Base-by-base conservation (phyloP, 1,140 invertebrate genomes). In the Wiebesia pumilae region DNA sequence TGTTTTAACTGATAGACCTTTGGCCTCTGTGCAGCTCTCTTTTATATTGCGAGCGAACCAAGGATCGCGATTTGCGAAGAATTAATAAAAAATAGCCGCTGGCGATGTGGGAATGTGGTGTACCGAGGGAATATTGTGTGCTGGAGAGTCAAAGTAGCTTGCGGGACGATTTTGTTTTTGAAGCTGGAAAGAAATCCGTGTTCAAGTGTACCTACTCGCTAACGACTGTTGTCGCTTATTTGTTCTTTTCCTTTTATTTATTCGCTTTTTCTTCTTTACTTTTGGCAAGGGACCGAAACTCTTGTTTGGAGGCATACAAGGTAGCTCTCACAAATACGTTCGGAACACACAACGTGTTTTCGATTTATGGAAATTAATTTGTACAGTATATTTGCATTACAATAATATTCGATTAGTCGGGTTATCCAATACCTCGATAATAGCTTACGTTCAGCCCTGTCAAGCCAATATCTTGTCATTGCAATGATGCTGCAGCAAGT, bases 1-100 rank as follows among this genome's bases (percentile, higher is more conserved):
- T 85, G 78, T 85, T 85, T 85, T 81, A 85, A 85, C 65, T 85
- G 84, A 85, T 85, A 85, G 84, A 85, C 30, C 73, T 78, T 77
- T 69, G 51, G n/a, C 14, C 33, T 77, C n/a, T 30, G 54, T 21
- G 35, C 2, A 3, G 10, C 38, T 33, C 65, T 82, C 43, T 69
- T 82, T 51, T 81, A 40, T 65, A 62, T 40, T 65, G 4, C 12
- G 19, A 67, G 51, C 3, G 1, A 9, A 27, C 33, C 73, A 27
- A 47, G 40, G 54, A 21, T 43, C 67, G 33, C 77, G 83, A 84
- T 84, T 84, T 69, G 78, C 47, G 43, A 81, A 33, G 84, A 85
- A 85, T 85, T 80, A 85, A 85, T 80, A 73, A 85, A 85, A 85
- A 85, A 85, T 30, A 85, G 78, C 78, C 78, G 0, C 30, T 1